phyloP scores from a whole-genome alignment of 2,797 vertebrate species.

The Pseudomugil tenellus region DNA sequence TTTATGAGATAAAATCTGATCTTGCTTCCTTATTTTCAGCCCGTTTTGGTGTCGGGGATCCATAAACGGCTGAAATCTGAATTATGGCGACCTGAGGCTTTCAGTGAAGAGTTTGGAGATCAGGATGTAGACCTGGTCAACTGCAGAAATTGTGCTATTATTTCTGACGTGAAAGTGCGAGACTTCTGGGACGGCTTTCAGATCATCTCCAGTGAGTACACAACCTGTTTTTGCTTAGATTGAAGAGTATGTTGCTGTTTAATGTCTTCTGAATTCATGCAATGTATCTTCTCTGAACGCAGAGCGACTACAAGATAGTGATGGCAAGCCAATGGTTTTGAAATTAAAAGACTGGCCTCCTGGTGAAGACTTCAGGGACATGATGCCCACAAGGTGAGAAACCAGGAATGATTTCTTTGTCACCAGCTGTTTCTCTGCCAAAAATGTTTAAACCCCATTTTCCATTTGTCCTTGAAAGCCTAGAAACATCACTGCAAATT shows the following conservation, averaged over 20 bases:
- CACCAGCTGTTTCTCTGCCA: background rate
- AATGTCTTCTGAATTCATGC: background rate
- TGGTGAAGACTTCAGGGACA: conserved; percentile 97
- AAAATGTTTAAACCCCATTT: background rate
- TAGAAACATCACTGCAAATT: background rate
- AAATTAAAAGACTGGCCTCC: conserved; percentile 99
- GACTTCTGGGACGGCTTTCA: conserved; percentile 99
- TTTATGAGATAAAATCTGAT: background rate
- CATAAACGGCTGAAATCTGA: conserved; percentile 91
- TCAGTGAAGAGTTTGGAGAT: conserved; percentile 97
- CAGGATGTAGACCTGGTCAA: conserved; percentile 99
- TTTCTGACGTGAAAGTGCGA: conserved; percentile 98
- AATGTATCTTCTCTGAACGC: conserved; percentile 29
- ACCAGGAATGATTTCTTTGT: background rate
- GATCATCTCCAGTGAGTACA: conserved; percentile 92
- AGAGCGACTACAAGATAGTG: conserved; percentile 92
- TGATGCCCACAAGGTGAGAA: conserved; percentile 95
- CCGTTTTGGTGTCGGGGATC: conserved; percentile 97
- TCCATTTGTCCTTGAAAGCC: background rate
- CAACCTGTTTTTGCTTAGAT: too few species aligned
- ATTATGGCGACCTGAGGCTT: conserved; percentile 95
- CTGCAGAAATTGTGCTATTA: conserved; percentile 97
- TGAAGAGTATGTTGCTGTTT: background rate
- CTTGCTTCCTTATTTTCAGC: conserved; percentile 76
- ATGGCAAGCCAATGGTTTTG: conserved; percentile 95